phyloP scores from a whole-genome alignment of 2,888 invertebrate species.

The Sthenelais limicola region DNA sequence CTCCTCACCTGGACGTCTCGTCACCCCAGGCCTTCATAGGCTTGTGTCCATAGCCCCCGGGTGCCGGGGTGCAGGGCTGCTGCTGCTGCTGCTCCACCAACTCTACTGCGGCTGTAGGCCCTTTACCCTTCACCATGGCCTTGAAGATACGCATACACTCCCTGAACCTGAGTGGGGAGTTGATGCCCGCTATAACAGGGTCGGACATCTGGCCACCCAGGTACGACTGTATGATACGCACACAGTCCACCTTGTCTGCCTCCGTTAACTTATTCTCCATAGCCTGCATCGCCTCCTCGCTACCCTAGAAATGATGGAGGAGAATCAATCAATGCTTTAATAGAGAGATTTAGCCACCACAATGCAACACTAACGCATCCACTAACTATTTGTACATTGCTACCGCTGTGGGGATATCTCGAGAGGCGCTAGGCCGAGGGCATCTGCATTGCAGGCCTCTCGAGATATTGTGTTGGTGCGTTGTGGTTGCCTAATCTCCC shows the following conservation, averaged over 20 bases:
- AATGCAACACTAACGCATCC: too few species aligned
- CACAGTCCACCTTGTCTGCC: slow-evolving; percentile 63
- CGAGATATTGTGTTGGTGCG: too few species aligned
- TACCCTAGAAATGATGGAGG: background rate
- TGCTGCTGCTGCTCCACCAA: too few species aligned
- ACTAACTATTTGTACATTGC: too few species aligned
- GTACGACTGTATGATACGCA: slow-evolving; percentile 61
- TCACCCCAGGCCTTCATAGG: slow-evolving; percentile 22
- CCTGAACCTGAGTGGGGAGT: slow-evolving; percentile 62
- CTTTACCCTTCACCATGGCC: slow-evolving; percentile 22
- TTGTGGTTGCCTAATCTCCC: too few species aligned
- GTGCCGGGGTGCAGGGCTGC: background rate
- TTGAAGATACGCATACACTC: slow-evolving; percentile 65
- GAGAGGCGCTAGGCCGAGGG: too few species aligned
- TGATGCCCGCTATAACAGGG: slow-evolving; percentile 66
- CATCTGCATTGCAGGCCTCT: too few species aligned
- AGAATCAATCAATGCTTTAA: too few species aligned
- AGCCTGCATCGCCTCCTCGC: background rate
- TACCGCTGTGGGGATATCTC: too few species aligned
- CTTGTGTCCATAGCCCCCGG: background rate
- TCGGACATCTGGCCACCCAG: slow-evolving; percentile 61
- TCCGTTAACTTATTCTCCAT: slow-evolving; percentile 55
- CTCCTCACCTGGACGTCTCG: slow-evolving; percentile 1
- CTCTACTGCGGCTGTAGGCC: slow-evolving; percentile 1
- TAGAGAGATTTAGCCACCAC: too few species aligned